These are phyloP conservation scores for Adineta ricciae DNA, from an alignment of 2,888 invertebrate species.

Conservation along the genomic window DNA sequence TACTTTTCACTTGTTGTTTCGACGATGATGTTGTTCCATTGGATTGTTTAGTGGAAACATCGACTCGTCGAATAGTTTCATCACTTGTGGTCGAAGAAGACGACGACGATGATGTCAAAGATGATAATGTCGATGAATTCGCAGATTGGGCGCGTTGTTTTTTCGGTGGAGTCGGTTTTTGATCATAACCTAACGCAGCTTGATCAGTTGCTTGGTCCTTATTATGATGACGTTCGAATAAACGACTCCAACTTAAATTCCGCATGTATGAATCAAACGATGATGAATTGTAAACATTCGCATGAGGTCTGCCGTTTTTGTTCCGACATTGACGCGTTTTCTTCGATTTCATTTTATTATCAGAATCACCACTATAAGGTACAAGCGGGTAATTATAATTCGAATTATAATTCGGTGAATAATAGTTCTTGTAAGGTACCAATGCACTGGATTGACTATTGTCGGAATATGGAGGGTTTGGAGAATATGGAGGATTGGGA, in stretches of 20 bases:
- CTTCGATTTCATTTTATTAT: background rate
- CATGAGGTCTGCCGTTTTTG: background rate
- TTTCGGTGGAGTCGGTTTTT: background rate
- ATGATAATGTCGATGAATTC: background rate
- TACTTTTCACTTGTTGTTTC: background rate
- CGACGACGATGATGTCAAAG: background rate
- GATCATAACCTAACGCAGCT: background rate
- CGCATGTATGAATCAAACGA: conserved; percentile 5
- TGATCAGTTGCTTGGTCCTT: background rate
- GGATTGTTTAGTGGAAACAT: background rate
- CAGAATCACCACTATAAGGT: background rate
- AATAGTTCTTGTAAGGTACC: background rate
- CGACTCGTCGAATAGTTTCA: background rate
- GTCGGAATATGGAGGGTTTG: background rate
- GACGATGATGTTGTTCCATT: background rate
- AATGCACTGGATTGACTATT: background rate
- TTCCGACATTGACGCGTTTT: background rate
- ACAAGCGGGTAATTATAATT: background rate
- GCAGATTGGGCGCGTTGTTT: too few species aligned
- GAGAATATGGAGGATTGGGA: background rate
- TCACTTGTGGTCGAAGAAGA: background rate
- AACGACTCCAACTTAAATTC: conserved; percentile 2
- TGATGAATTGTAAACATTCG: background rate
- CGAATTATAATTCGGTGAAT: background rate
- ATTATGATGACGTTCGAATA: background rate